Conservation (phyloP, 2,797 vertebrate species). For the Microctenopoma lineatum region DNA sequence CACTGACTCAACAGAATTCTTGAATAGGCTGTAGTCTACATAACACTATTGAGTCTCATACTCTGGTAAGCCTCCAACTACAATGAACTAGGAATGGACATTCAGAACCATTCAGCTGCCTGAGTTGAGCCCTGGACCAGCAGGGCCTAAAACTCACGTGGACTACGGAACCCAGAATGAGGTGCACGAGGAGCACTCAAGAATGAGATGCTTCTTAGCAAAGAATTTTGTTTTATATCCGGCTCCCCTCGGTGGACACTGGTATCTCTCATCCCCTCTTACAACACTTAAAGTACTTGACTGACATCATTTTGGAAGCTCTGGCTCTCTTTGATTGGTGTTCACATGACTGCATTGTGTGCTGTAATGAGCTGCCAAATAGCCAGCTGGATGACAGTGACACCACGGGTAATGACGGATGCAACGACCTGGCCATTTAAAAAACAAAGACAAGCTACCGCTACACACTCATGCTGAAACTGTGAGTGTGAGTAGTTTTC, state of each 20-base stretch:
- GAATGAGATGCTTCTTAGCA: slow-evolving; percentile 29
- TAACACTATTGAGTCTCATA: slow-evolving; percentile 48
- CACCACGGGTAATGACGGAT: slow-evolving; percentile 50
- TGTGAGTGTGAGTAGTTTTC: slow-evolving; percentile 74
- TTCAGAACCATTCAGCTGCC: slow-evolving; percentile 75
- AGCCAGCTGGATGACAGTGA: slow-evolving; percentile 61
- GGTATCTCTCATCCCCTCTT: slow-evolving; percentile 46
- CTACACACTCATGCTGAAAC: slow-evolving; percentile 77
- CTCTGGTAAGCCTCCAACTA: slow-evolving; percentile 56
- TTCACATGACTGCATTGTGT: slow-evolving; percentile 61
- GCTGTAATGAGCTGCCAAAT: slow-evolving; percentile 64
- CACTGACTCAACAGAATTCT: slow-evolving; percentile 46
- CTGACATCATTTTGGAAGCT: slow-evolving; percentile 85
- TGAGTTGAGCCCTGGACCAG: slow-evolving; percentile 78
- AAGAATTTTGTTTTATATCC: slow-evolving; percentile 22
- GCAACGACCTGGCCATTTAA: slow-evolving; percentile 69
- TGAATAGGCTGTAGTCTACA: slow-evolving; percentile 47
- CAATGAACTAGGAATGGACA: slow-evolving; percentile 58
- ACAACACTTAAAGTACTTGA: slow-evolving; percentile 53
- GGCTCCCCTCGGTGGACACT: slow-evolving; percentile 66
- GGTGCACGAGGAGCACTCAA: slow-evolving; percentile 53
- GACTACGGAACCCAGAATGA: slow-evolving; percentile 52
- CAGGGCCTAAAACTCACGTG: slow-evolving; percentile 71
- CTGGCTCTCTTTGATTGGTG: slow-evolving; percentile 78
- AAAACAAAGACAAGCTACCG: slow-evolving; percentile 70